A percentile compares a stretch with the other conserved stretches of the same genome.
Evolutionary conservation across 2,888 invertebrate genomes (phyloP).

Genomic region (Anorthoa munda): DNA sequence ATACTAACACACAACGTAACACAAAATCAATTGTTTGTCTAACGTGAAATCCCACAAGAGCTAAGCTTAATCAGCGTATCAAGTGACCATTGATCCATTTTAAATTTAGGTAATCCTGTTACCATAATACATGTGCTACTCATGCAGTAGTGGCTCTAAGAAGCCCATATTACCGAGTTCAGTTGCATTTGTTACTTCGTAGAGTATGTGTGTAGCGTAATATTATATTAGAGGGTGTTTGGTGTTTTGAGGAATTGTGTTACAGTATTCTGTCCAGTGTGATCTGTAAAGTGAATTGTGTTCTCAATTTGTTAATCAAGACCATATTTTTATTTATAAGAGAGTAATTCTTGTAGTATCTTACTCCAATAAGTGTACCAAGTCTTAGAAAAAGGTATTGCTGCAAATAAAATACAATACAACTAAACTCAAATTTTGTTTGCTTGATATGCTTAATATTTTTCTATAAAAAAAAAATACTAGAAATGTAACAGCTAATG

Average conservation of each 20-base stretch:
- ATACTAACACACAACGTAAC: constrained; percentile 16
- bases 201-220: neutral
- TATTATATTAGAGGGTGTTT: neutral
- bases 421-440: neutral
- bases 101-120: constrained; percentile 64
- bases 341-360: neutral
- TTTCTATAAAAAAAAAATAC: no score
- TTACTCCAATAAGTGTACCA: neutral
- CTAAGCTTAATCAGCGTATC: constrained; percentile 63
- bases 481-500: no score
- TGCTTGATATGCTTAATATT: no score
- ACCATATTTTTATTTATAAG: neutral
- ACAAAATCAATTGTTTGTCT: constrained; percentile 49
- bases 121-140: constrained; percentile 43
- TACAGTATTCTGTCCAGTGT: neutral
- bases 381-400: neutral
- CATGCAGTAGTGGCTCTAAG: neutral
- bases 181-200: constrained; percentile 22
- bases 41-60: constrained; percentile 66
- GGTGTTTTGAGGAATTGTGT: neutral
- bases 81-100: constrained; percentile 65
- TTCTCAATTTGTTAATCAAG: neutral
- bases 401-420: neutral
- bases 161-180: neutral
- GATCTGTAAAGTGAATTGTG: neutral